These are phyloP conservation scores for Adoxophyes honmai DNA, from an alignment of 1,140 invertebrate genomes.

Conservation along the genomic window DNA sequence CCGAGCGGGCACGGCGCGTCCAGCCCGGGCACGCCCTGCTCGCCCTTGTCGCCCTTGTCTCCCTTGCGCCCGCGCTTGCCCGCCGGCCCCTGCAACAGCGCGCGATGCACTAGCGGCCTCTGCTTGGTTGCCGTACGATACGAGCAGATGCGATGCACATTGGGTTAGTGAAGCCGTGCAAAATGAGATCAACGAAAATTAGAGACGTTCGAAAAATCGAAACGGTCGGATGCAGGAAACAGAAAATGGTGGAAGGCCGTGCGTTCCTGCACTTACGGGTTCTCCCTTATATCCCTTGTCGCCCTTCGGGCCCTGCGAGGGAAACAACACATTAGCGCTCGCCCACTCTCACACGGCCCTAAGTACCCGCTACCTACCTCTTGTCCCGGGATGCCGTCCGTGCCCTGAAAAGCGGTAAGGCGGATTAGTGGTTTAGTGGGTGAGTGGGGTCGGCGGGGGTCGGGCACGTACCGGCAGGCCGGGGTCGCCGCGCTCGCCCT, in stretches of 20 bases:
- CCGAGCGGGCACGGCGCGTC: slow-evolving; percentile 98
- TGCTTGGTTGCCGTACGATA: no score
- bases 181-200: slow-evolving; percentile 13
- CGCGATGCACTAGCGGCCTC: background rate
- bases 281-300: slow-evolving; percentile 93
- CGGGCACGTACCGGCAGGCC: slow-evolving; percentile 89
- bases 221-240: slow-evolving; percentile 11
- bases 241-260: slow-evolving; percentile 11
- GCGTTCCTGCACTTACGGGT: slow-evolving; percentile 81
- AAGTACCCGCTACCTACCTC: slow-evolving; percentile 80
- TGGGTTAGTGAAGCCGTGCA: slow-evolving; percentile 13
- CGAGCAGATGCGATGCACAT: slow-evolving; percentile 4
- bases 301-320: slow-evolving; percentile 86
- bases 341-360: background rate
- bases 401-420: slow-evolving; percentile 84
- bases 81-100: slow-evolving; percentile 86
- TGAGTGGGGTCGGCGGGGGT: background rate
- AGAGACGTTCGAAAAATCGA: slow-evolving; percentile 4
- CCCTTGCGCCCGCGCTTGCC: slow-evolving; percentile 95
- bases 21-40: slow-evolving; percentile 96
- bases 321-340: slow-evolving; percentile 30
- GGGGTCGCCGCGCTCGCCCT: slow-evolving; percentile 94
- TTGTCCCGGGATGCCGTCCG: slow-evolving; percentile 93
- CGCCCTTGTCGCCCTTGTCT: slow-evolving; percentile 93
- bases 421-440: slow-evolving; percentile 11